These are phyloP conservation scores for Pristionchus maxplancki DNA, from an alignment of 2,888 invertebrate species.

Conservation along the genomic window DNA sequence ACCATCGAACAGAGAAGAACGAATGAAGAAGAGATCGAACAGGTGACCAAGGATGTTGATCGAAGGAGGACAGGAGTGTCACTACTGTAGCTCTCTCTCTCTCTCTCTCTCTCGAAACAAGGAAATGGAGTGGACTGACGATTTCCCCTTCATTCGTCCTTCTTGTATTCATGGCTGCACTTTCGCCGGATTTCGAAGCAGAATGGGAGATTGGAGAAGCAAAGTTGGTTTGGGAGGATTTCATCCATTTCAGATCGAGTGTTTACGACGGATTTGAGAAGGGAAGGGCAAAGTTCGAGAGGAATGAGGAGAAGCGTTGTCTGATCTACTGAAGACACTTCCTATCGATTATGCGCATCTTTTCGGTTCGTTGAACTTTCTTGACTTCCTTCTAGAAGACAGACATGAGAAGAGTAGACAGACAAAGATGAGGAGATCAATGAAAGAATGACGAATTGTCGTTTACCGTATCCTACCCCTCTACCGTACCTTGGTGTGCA, in stretches of 20 bases:
- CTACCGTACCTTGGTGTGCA: conserved; percentile 41
- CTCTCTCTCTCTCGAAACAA: background rate
- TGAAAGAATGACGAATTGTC: background rate
- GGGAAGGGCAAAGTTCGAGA: background rate
- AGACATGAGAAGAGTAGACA: background rate
- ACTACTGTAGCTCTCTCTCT: background rate
- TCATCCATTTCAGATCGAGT: background rate
- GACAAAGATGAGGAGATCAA: background rate
- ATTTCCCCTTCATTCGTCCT: background rate
- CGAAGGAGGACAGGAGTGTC: background rate
- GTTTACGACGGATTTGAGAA: background rate
- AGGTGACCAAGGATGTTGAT: background rate
- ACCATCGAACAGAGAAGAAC: background rate
- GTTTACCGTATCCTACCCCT: background rate
- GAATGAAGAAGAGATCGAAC: background rate
- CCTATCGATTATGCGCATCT: conserved; percentile 14
- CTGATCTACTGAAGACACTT: background rate
- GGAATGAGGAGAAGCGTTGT: background rate
- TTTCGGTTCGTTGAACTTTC: background rate
- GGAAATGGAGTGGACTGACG: background rate
- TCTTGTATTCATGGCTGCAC: background rate
- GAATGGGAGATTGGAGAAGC: background rate
- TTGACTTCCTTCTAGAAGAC: background rate
- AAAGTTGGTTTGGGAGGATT: conserved; percentile 1
- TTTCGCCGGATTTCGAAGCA: background rate